Evolutionary conservation across 2,797 vertebrate species (phyloP).

Genomic region (Percopsis omiscomaycus): DNA sequence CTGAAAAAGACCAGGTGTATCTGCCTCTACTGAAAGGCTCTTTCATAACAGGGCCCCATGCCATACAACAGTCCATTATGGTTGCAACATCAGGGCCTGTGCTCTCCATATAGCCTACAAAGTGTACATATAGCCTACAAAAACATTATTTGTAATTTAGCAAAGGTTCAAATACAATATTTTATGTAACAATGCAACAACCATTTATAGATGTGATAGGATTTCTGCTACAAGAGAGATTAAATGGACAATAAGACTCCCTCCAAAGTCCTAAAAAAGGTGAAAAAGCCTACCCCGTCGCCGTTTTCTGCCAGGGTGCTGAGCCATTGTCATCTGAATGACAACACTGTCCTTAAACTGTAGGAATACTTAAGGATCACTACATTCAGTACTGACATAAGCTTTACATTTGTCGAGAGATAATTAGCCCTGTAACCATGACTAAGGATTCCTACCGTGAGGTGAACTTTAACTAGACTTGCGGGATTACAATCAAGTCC

Average conservation of each 20-base stretch:
- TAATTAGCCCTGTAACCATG: constrained; percentile 32
- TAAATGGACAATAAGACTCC: not conserved
- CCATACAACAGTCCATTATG: constrained; percentile 58
- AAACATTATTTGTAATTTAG: not conserved
- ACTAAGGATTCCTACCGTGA: constrained; percentile 24
- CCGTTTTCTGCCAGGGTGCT: constrained; percentile 44
- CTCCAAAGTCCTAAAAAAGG: not conserved
- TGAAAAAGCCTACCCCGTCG: constrained; percentile 58
- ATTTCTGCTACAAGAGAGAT: not conserved
- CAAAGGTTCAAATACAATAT: not conserved
- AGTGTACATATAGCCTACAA: not conserved
- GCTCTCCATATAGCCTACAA: constrained; percentile 10
- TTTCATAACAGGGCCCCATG: constrained; percentile 57
- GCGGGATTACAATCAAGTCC: constrained; percentile 66
- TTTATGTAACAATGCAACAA: not conserved
- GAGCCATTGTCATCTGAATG: constrained; percentile 45
- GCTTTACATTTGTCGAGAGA: constrained; percentile 3
- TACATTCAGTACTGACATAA: constrained; percentile 3
- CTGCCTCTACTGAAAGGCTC: constrained; percentile 54
- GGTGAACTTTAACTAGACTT: constrained; percentile 66
- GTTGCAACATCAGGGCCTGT: constrained; percentile 28
- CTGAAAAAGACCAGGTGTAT: constrained; percentile 19
- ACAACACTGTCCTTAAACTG: not conserved
- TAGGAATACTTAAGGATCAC: constrained; percentile 1
- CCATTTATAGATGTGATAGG: not conserved